Conservation (phyloP, 1,140 invertebrate species). For the Chymomyza costata region DNA sequence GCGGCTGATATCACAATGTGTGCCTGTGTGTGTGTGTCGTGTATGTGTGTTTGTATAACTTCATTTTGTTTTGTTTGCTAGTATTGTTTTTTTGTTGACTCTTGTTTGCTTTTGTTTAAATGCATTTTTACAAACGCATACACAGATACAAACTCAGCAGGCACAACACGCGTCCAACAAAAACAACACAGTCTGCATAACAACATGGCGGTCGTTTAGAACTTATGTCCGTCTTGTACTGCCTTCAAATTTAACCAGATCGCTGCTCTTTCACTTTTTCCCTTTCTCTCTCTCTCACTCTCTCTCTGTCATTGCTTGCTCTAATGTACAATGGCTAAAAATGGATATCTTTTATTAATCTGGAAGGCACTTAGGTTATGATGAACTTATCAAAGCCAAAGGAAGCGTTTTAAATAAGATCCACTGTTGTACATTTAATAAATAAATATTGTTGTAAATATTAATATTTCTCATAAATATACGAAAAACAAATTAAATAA, state of each 20-base stretch:
- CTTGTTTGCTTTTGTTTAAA: slow-evolving; percentile 56
- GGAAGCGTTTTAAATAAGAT: no score
- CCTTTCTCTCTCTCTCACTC: no score
- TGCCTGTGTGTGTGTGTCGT: slow-evolving; percentile 24
- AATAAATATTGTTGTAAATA: no score
- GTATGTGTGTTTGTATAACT: slow-evolving; percentile 66
- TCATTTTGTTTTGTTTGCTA: slow-evolving; percentile 50
- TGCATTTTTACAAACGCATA: slow-evolving; percentile 38
- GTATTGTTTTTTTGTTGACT: slow-evolving; percentile 14
- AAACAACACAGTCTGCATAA: slow-evolving; percentile 34
- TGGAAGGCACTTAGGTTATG: no score
- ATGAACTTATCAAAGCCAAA: no score
- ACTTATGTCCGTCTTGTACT: slow-evolving; percentile 63
- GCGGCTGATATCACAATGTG: slow-evolving; percentile 9
- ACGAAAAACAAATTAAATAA: no score
- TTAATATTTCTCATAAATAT: no score
- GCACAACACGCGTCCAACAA: slow-evolving; percentile 7
- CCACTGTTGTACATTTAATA: no score
- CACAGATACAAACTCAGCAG: background rate
- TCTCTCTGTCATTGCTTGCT: no score
- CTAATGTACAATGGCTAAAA: no score
- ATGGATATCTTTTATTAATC: slow-evolving; percentile 8
- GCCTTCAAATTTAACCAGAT: slow-evolving; percentile 64
- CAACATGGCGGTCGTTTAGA: slow-evolving; percentile 61
- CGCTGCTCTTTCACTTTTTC: no score